phyloP scores from a whole-genome alignment of 1,140 invertebrate species.

The Trichonephila clavata region DNA sequence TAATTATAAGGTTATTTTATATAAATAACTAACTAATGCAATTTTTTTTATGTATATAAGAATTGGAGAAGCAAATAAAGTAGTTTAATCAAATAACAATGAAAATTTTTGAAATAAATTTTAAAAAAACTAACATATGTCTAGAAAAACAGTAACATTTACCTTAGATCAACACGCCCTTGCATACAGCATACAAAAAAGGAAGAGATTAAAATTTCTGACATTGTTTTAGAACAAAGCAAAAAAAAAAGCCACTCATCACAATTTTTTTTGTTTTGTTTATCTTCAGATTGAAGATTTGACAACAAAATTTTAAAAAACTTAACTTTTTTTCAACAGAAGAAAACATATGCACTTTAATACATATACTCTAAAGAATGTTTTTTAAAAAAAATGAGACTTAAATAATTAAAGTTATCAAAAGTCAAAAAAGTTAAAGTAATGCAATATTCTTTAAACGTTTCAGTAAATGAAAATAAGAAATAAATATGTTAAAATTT shows the following conservation, averaged over 20 bases:
- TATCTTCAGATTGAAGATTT: neutral
- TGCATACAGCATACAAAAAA: conserved; percentile 74
- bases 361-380: too few relatives aligned
- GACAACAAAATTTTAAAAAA: neutral
- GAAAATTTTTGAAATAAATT: neutral
- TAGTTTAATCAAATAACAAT: neutral
- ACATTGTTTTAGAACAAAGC: conserved; percentile 57
- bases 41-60: neutral
- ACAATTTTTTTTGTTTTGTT: conserved; percentile 36
- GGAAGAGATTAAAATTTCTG: conserved; percentile 74
- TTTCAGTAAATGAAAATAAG: too few relatives aligned
- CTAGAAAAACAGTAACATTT: conserved; percentile 73
- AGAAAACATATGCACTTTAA: too few relatives aligned
- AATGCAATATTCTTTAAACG: too few relatives aligned
- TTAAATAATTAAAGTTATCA: too few relatives aligned
- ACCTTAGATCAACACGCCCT: conserved; percentile 74
- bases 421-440: too few relatives aligned
- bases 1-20: too few relatives aligned
- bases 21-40: too few relatives aligned
- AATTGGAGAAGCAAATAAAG: neutral
- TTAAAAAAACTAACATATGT: conserved; percentile 46
- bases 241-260: conserved; percentile 24
- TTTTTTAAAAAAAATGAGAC: too few relatives aligned
- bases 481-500: too few relatives aligned
- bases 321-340: neutral